Evolutionary conservation across 2,888 invertebrate species (phyloP), one percentile per base, ranked within the genome.

Genomic region (Thera obeliscata): DNA sequence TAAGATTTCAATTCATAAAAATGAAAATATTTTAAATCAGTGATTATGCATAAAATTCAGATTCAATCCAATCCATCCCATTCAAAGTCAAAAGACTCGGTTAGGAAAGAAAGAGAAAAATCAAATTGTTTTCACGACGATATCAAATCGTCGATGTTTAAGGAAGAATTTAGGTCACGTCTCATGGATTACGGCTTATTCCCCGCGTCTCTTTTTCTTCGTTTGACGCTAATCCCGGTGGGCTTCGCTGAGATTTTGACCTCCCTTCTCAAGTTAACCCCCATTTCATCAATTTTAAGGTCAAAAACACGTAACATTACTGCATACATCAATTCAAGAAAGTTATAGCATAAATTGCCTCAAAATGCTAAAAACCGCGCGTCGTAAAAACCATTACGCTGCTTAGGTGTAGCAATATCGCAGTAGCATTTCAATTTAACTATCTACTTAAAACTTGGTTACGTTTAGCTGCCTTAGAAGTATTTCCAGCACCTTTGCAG

Each of bases 161-260:
- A 88, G 87, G 81, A 87, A 82, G 87, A 88, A 92, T 92, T 89
- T 91, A 85, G 91, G 93, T 90, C 92, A 92, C 92, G 93, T 91
- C 87, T 88, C 86, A 76, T 85, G 91, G 91, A 92, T 92, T 92
- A 91, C 88, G 89, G 87, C 88, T 91, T 90, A 91, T 92, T 91
- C 87, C 88, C 87, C 86, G 89, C 88, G 87, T 87, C 90, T 86
- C 90, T 91, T 91, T 91, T 90, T 92, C 91, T 91, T 90, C 91
- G 91, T 91, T 91, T 90, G 91, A 87, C 89, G 89, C 85, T 91
- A 91, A 91, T 92, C 91, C 92, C 87, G 80, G 69, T 80, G 88
- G 85, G 88, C 82, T 86, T 83, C 83, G 87, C 85, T 80, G 85
- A 88, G 88, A 89, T 89, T 69, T 89, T 87, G 82, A 79, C 84